A percentile compares a stretch with the other conserved stretches of the same genome.
These are phyloP conservation scores for Boloria euphrosyne DNA, from an alignment of 2,888 invertebrate genomes.

Conservation along the genomic window DNA sequence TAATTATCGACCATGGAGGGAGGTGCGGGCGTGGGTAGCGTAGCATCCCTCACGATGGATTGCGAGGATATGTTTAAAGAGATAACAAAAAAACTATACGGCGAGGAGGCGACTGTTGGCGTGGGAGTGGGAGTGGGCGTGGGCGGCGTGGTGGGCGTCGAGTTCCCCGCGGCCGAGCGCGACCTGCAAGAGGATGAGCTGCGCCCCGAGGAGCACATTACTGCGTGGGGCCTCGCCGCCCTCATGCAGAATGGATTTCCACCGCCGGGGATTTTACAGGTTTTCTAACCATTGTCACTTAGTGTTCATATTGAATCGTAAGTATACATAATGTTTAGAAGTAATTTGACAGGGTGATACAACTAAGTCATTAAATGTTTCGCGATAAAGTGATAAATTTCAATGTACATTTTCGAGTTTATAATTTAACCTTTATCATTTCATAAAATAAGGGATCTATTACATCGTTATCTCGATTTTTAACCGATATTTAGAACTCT, in stretches of 20 bases:
- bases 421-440: too few species aligned
- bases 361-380: too few species aligned
- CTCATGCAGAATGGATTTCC: conserved; percentile 89
- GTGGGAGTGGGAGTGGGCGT: conserved; percentile 55
- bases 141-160: conserved; percentile 67
- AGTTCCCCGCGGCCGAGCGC: conserved; percentile 75
- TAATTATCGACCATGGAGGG: conserved; percentile 66
- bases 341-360: too few species aligned
- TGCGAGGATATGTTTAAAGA: conserved; percentile 95
- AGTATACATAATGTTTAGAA: too few species aligned
- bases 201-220: conserved; percentile 88
- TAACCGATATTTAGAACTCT: too few species aligned
- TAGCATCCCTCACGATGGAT: conserved; percentile 83
- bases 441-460: too few species aligned
- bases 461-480: too few species aligned
- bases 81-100: conserved; percentile 95
- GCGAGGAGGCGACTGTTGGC: conserved; percentile 85
- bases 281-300: conserved; percentile 19
- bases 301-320: too few species aligned
- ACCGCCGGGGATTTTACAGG: conserved; percentile 83
- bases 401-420: too few species aligned
- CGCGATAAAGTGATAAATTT: too few species aligned
- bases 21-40: conserved; percentile 69
- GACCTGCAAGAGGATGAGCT: conserved; percentile 79
- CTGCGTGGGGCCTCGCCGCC: conserved; percentile 88